These are phyloP conservation scores for Pseudocheirus occidentalis DNA, from an alignment of 2,797 vertebrate genomes.

Conservation along the genomic window DNA sequence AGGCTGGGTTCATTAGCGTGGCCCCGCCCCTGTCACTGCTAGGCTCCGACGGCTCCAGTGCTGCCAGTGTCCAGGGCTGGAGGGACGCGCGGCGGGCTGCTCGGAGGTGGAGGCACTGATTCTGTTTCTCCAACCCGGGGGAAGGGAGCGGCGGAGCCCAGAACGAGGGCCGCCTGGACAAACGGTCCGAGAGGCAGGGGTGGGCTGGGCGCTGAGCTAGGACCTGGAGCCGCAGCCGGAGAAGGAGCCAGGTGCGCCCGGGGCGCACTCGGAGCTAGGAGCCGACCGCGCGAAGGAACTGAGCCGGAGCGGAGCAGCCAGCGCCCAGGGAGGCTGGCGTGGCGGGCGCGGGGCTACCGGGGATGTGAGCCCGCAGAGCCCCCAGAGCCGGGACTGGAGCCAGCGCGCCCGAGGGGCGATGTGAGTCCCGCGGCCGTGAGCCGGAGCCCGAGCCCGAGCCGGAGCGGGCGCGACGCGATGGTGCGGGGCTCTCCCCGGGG, in stretches of 20 bases:
- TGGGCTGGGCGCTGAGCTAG: background rate
- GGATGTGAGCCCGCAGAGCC: background rate
- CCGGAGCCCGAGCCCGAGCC: background rate
- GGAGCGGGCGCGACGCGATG: conserved; percentile 49
- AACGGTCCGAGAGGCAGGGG: background rate
- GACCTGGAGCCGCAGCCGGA: background rate
- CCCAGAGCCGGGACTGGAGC: background rate
- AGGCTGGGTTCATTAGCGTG: background rate
- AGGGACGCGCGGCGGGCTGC: background rate
- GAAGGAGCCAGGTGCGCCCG: background rate
- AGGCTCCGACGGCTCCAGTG: background rate
- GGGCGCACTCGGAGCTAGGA: background rate
- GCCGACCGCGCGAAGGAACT: background rate
- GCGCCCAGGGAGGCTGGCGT: background rate
- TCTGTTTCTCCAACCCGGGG: background rate
- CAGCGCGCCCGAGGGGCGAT: background rate
- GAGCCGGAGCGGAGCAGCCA: background rate
- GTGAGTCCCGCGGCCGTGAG: background rate
- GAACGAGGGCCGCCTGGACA: background rate
- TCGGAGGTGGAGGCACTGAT: background rate
- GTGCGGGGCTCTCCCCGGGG: conserved; percentile 40
- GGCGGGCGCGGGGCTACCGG: background rate
- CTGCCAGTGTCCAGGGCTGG: background rate
- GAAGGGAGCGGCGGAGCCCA: background rate
- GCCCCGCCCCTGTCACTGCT: conserved; percentile 46